Evolutionary conservation across 2,113 vertebrate species (phyloP), one percentile per base, ranked within the genome.

Genomic region (Anguilla japonica): DNA sequence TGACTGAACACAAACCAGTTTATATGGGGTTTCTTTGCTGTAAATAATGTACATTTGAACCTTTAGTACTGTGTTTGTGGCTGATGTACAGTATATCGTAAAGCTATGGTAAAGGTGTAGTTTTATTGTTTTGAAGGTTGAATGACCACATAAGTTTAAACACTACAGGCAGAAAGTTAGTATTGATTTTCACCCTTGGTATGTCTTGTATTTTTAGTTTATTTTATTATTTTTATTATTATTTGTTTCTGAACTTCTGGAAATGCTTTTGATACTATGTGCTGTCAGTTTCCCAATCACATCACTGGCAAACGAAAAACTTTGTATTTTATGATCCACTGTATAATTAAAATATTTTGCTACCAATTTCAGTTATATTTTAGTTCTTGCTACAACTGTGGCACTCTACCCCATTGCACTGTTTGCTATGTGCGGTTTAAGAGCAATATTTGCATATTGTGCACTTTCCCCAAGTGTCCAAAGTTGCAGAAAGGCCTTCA

Each of bases 281-380:
- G 96, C 97, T 96, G 97, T 97, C 96, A 97, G 97, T 98, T 98
- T 98, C 97, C 96, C 97, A 97, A 97, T 97, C 97, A 98, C 95
- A 96, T 97, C 97, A 96, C 97, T 97, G 97, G 96, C 97, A 95
- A 96, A 84, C 82, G n/a, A 82, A 93, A 96, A 98, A 97, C 98
- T 99, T 98, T 98, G 97, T 98, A 99, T 97, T 96, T 97, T 98
- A 98, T 97, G 97, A 98, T 97, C 96, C 97, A 97, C 97, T 98
- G 97, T 98, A 98, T 98, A 98, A 99, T 98, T 95, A 98, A 83
- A 98, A 97, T 95, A 95, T 95, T 95, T 95, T 94, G 95, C 94
- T 95, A 94, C 94, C 92, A 89, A 94, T 43, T 81, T 53, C 60
- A 15, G n/a, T 82, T 87, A 53, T 53, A 53, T 82, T 41, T 40